Base-by-base conservation (phyloP, 2,888 invertebrate genomes). In the Poecilobothrus nobilitatus region DNA sequence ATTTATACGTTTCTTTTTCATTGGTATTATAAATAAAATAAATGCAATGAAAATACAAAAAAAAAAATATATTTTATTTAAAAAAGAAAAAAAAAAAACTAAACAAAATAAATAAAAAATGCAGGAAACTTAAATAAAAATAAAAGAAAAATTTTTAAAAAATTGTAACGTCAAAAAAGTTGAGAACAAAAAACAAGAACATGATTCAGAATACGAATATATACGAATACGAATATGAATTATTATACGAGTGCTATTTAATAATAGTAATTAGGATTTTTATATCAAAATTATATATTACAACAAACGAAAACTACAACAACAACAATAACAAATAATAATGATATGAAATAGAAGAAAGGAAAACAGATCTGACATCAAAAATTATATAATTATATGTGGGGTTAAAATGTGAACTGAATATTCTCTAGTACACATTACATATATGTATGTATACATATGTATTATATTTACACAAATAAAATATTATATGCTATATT, bases 11-110 rank as follows among this genome's bases (percentile, higher is more conserved):
- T 44, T 12, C 44, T 44, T 44, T 44, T 44, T 44, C 44, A 44
- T 44, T 44, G 44, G 44, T 44, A 44, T 44, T 44, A 44, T 44
- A 44, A 44, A 44, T 44, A 44, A 44, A 44, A 44, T 44, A 44
- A 44, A 44, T 44, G 44, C 44, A 44, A 44, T 44, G 12, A 44
- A 44, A 15, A 44, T 10, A 44, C 3, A 44, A n/a, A n/a, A n/a
- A n/a, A n/a, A n/a, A n/a, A n/a, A n/a, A n/a, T n/a, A n/a, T n/a
- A n/a, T n/a, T n/a, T n/a, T n/a, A n/a, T n/a, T n/a, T 44, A 44
- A 44, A 44, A 10, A 44, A 44, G 6, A 44, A 44, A 15, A 44
- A 44, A 2, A 44, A 44, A 44, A 44, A 44, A 44, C 6, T 44
- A 44, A 44, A 44, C 44, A 3, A 9, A 37, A 37, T 8, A n/a